These are phyloP conservation scores for Plecturocebus donacophilus DNA, from an alignment of 2,113 vertebrate genomes.

Conservation along the genomic window DNA sequence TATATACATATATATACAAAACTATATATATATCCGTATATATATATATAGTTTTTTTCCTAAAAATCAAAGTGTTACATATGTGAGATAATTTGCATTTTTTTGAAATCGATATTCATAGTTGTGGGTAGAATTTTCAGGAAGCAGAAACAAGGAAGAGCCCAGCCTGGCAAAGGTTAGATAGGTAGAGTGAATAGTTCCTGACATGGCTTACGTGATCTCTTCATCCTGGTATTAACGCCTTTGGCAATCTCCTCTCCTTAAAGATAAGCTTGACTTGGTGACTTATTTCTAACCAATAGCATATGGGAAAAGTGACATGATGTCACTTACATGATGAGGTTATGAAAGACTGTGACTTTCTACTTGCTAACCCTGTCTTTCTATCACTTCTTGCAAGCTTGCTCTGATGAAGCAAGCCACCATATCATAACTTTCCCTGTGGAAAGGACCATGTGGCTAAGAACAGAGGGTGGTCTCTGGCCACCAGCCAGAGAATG, in stretches of 20 bases:
- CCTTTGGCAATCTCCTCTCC: fast-evolving
- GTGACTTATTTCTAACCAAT: neutral
- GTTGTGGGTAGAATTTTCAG: neutral
- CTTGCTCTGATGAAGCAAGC: neutral
- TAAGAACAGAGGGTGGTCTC: neutral
- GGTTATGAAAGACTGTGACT: neutral
- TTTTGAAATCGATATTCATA: neutral
- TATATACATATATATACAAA: neutral
- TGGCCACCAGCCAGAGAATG: neutral
- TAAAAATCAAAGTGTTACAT: neutral
- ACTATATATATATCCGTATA: neutral
- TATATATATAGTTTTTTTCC: neutral
- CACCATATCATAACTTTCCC: neutral
- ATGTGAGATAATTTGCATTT: neutral
- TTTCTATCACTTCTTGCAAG: neutral
- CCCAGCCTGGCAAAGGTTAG: too few relatives aligned
- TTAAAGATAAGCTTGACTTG: neutral
- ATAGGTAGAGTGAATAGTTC: neutral
- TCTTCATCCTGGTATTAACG: too few relatives aligned
- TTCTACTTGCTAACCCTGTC: neutral
- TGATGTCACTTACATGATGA: neutral
- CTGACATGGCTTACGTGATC: neutral
- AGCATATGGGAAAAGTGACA: neutral
- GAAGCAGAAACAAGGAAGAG: neutral
- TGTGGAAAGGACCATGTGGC: neutral